Evolutionary conservation across 2,113 vertebrate genomes (phyloP).

Genomic region (Oncorhynchus keta): DNA sequence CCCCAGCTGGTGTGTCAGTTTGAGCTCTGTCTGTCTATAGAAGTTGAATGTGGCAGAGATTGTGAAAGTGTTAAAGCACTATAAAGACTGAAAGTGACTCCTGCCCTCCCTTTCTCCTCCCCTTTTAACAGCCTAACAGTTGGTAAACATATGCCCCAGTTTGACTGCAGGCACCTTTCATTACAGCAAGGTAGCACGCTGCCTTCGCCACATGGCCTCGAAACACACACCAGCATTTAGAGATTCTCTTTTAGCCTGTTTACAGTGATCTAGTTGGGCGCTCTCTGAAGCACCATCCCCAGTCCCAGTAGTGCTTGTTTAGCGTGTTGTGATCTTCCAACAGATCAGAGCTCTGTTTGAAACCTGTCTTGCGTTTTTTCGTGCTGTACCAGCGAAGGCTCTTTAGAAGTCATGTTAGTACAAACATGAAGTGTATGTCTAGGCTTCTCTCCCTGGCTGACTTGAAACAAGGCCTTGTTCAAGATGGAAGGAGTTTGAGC

Average conservation of each 20-base stretch:
- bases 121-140: conserved; percentile 38
- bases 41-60: conserved; percentile 42
- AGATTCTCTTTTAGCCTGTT: conserved; percentile 53
- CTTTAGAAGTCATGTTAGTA: conserved; percentile 43
- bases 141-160: conserved; percentile 36
- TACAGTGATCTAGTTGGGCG: conserved; percentile 25
- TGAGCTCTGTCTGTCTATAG: conserved; percentile 19
- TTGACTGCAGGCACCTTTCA: neutral
- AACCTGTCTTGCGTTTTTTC: conserved; percentile 46
- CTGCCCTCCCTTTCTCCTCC: conserved; percentile 25
- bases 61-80: conserved; percentile 48
- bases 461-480: neutral
- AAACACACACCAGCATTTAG: conserved; percentile 20
- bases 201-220: neutral
- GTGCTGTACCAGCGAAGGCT: conserved; percentile 32
- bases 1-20: conserved; percentile 18
- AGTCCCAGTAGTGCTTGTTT: conserved; percentile 22
- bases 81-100: conserved; percentile 54
- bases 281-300: conserved; percentile 31
- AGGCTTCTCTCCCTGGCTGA: conserved; percentile 7
- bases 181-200: too few relatives aligned
- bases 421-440: conserved; percentile 30
- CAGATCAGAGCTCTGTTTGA: conserved; percentile 57
- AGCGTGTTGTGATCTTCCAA: conserved; percentile 50
- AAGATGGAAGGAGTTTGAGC: neutral